phyloP scores from a whole-genome alignment of 2,113 vertebrate genomes.

The Henicopernis longicauda region DNA sequence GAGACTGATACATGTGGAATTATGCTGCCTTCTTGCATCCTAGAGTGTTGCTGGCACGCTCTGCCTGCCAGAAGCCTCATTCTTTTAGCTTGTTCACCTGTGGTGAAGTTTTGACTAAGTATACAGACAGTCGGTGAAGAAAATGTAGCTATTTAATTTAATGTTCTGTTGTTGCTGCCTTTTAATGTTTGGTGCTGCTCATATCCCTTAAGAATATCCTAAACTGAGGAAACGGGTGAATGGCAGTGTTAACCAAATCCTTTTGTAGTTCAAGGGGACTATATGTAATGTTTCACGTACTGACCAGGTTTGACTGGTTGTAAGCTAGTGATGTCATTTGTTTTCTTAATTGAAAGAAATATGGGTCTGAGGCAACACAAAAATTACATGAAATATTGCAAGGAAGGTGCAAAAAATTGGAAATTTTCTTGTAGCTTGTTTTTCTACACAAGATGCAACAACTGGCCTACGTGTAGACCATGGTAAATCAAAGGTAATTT shows the following conservation, averaged over 20 bases:
- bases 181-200: background rate
- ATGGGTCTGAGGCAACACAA: background rate
- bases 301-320: background rate
- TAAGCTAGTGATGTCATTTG: background rate
- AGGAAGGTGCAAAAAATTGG: background rate
- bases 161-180: background rate
- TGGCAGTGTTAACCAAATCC: background rate
- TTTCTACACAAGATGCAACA: background rate
- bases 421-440: background rate
- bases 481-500: background rate
- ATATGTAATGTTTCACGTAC: background rate
- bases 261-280: background rate
- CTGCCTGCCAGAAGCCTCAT: background rate
- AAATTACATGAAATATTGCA: background rate
- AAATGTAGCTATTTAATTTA: background rate
- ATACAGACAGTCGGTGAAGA: background rate
- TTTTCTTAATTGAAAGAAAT: background rate
- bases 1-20: rapidly evolving
- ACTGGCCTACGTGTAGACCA: background rate
- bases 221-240: background rate
- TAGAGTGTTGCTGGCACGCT: background rate
- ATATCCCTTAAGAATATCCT: background rate
- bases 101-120: background rate
- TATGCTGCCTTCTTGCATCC: background rate
- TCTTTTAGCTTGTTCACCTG: background rate